Percentiles rank a stretch among this genome's conserved stretches.
Evolutionary conservation across 2,888 invertebrate species (phyloP).

Genomic region (Bugulina stolonifera): DNA sequence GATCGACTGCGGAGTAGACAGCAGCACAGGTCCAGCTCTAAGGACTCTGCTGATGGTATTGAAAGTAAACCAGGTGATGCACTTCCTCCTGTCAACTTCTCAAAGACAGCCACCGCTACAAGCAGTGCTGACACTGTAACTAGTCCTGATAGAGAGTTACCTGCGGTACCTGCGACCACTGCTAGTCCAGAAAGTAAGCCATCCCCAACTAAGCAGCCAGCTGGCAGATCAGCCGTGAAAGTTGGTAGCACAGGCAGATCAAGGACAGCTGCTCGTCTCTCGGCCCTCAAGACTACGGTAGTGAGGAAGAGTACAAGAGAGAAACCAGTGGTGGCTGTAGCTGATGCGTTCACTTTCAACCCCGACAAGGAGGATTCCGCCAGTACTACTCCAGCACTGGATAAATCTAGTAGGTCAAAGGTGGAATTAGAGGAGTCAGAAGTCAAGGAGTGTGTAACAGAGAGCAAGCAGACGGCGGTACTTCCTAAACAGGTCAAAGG

Average conservation of each 20-base stretch:
- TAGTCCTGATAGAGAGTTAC: not conserved
- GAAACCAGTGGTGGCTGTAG: not conserved
- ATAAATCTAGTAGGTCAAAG: not conserved
- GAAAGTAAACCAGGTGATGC: not conserved
- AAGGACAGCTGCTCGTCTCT: not conserved
- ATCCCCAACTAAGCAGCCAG: no score
- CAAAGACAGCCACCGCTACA: not conserved
- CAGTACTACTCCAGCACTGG: not conserved
- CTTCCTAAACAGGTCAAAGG: not conserved
- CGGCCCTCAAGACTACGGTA: not conserved
- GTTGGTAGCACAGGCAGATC: not conserved
- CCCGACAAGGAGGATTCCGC: not conserved
- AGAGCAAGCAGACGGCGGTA: no score
- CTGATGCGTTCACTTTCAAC: no score
- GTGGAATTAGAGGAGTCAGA: not conserved
- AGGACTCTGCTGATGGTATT: not conserved
- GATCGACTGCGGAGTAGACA: not conserved
- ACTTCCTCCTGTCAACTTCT: no score
- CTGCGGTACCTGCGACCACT: no score
- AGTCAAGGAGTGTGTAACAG: no score
- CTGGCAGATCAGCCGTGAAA: not conserved
- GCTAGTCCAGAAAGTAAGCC: no score
- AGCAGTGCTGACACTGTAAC: not conserved
- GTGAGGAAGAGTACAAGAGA: no score
- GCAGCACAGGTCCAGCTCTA: not conserved